Base-by-base conservation (phyloP, 2,113 vertebrate species). In the Lynx canadensis region DNA sequence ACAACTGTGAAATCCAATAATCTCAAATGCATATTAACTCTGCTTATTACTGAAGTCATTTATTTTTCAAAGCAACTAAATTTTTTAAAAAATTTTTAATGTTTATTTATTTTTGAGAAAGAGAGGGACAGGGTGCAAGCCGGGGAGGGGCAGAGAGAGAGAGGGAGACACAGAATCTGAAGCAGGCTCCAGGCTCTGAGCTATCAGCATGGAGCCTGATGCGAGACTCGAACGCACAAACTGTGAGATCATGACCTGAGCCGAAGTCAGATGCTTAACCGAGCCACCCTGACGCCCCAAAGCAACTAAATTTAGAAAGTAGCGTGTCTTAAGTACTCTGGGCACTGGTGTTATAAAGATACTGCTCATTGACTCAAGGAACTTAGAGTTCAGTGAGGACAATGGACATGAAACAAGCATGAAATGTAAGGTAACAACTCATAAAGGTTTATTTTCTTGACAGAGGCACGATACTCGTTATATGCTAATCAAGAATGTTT, bases 1-100 rank as follows among this genome's bases (percentile, higher is more conserved):
- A 1, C 36, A 50, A 83, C 36, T 16, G 14, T 55, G 41, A 87
- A 87, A 55, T 38, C 36, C 86, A 86, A 38, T 89, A 16, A 76
- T 29, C 52, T n/a, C 74, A 92, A 95, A 41, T 65, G 19, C 15
- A 18, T 82, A 16, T 41, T 85, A 89, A 93, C 94, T 90, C 52
- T 90, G 8, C 2, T 81, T 48, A 78, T 90, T 48, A 90, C 25
- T 50, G n/a, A 89, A 85, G 45, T 78, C 23, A 93, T 79, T 89
- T 84, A 82, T 15, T 91, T 96, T 91, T 87, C 21, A 45, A 91
- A 94, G 19, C 63, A 79, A 79, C 63, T 52, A 74, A 74, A 84
- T 91, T 60, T 8, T 68, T 41, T 74, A 97, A 88, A 45, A 45
- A 45, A 9, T 0, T 9, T 45, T 45, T 45, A 45, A 45, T 9